Evolutionary conservation across 2,113 vertebrate genomes (phyloP).

Genomic region (Oryzias melastigma): DNA sequence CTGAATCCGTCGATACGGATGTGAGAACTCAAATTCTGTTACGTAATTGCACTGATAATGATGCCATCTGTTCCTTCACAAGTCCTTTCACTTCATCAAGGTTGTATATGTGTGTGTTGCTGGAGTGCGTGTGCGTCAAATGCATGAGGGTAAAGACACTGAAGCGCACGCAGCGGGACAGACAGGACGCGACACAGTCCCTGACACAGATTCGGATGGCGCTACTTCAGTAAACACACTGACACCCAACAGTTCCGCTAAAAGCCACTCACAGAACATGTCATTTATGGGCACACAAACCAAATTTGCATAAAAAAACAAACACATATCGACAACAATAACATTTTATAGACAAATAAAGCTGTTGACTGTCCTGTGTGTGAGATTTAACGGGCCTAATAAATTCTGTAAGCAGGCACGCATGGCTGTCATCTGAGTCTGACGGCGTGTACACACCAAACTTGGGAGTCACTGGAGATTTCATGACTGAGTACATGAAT

Average conservation of each 20-base stretch:
- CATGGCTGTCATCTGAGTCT: not conserved
- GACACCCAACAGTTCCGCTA: conserved; percentile 44
- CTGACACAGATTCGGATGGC: conserved; percentile 52
- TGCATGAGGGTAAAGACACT: conserved; percentile 43
- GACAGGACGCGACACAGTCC: conserved; percentile 55
- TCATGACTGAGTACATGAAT: too few species aligned
- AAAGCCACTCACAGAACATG: conserved; percentile 22
- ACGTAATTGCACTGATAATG: conserved; percentile 51
- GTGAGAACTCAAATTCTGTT: conserved; percentile 53
- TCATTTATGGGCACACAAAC: conserved; percentile 6
- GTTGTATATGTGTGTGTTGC: conserved; percentile 40
- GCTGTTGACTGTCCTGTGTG: too few species aligned
- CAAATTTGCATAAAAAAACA: conserved; percentile 27
- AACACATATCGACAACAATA: conserved; percentile 11
- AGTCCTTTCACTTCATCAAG: conserved; percentile 66
- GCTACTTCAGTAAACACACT: conserved; percentile 48
- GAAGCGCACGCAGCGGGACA: conserved; percentile 50
- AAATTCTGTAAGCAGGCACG: too few species aligned
- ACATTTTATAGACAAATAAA: not conserved
- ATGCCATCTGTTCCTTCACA: conserved; percentile 58
- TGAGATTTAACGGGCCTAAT: too few species aligned
- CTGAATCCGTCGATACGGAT: conserved; percentile 47
- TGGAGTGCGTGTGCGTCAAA: conserved; percentile 23
- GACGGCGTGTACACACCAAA: too few species aligned
- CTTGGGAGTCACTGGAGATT: too few species aligned